Conservation (phyloP, 1,140 invertebrate species). For the Dendroctonus ponderosae region DNA sequence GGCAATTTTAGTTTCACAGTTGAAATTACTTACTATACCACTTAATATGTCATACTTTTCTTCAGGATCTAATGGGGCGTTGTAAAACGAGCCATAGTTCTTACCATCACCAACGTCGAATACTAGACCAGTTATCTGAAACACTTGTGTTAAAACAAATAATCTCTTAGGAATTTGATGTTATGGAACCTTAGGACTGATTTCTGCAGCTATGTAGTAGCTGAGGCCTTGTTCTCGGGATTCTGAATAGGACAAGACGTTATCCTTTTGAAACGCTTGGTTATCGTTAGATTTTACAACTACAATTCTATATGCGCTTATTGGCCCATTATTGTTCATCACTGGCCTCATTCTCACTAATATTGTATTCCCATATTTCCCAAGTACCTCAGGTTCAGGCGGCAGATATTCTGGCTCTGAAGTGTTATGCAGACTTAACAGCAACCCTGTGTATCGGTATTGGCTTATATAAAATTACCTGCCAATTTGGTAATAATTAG, state of each 20-base stretch:
- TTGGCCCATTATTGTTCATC: slow-evolving; percentile 71
- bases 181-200: slow-evolving; percentile 55
- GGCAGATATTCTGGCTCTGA: slow-evolving; percentile 64
- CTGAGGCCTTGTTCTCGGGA: slow-evolving; percentile 60
- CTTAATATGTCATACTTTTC: slow-evolving; percentile 69
- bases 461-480: slow-evolving; percentile 28
- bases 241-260: slow-evolving; percentile 59
- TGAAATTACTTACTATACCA: slow-evolving; percentile 68
- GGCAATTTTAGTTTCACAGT: slow-evolving; percentile 61
- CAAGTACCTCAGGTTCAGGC: slow-evolving; percentile 60
- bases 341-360: slow-evolving; percentile 62
- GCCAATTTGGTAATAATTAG: slow-evolving; percentile 44
- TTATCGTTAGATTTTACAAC: slow-evolving; percentile 65
- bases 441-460: not conserved
- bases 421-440: not conserved
- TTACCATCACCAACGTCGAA: slow-evolving; percentile 78
- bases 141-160: slow-evolving; percentile 43
- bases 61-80: slow-evolving; percentile 69
- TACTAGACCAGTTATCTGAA: slow-evolving; percentile 55
- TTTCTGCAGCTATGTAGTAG: slow-evolving; percentile 79
- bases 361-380: slow-evolving; percentile 58
- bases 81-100: slow-evolving; percentile 74
- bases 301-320: slow-evolving; percentile 68
- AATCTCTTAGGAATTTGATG: slow-evolving; percentile 16
- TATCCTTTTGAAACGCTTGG: slow-evolving; percentile 59